Base-by-base conservation (phyloP, 2,797 vertebrate genomes). In the Chelon auratus region DNA sequence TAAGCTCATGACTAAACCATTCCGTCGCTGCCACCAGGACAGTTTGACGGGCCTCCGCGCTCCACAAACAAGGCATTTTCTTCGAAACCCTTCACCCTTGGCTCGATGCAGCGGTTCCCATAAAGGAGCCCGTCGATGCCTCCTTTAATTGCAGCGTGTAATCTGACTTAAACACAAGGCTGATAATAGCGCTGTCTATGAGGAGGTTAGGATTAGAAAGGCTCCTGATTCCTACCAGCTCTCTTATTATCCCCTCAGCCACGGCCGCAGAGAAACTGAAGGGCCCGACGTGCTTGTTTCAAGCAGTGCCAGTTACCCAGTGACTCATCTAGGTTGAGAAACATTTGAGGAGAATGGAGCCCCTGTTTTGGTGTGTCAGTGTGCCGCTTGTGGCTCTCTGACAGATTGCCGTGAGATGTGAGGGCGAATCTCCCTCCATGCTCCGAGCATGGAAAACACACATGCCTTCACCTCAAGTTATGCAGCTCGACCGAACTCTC, bases 221-320 rank as follows among this genome's bases (percentile, higher is more conserved):
- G 89, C 83, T 91, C 91, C 90, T 78, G 87, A 91, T 92, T 88
- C 89, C 85, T 81, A 79, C 82, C 81, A 84, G 89, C 91, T 93
- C 91, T 95, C 91, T 95, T 93, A 94, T 95, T 94, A 94, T 93
- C 87, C 92, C 78, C 88, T 90, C 87, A 91, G 86, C 81, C 84
- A 72, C 71, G 68, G 91, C 92, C 91, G 0, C 93, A 92, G 8
- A 82, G 83, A 84, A 93, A 84, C 82, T 76, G 62, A 84, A 82
- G 68, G 82, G 73, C 43, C 80, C 83, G 81, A 87, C 79, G 11
- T 62, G 59, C 77, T 82, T 58, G 89, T 94, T 93, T 93, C 88
- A 91, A 92, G 80, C 88, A 30, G 70, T 86, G 90, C 89, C 89
- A 92, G 89, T 79, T 78, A 75, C 83, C 71, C 89, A 56, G 85